Conservation (phyloP, 2,113 vertebrate genomes). For the Eretmochelys imbricata region DNA sequence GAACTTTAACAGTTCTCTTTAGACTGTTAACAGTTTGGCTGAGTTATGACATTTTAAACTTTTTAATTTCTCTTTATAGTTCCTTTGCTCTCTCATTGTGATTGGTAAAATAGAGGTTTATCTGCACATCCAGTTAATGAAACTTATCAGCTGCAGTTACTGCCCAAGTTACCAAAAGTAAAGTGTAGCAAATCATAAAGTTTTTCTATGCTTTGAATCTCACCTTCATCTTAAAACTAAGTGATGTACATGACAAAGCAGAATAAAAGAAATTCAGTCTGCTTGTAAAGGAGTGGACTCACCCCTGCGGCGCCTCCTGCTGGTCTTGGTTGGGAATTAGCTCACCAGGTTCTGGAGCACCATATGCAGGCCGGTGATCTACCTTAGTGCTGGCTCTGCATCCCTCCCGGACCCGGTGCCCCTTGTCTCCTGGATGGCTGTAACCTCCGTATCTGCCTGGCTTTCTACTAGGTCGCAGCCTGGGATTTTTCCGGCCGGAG, state of each 20-base stretch:
- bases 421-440: no score
- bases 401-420: no score
- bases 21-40: not conserved
- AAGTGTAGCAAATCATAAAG: not conserved
- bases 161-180: not conserved
- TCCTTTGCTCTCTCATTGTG: not conserved
- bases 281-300: no score
- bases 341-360: no score
- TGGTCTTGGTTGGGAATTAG: no score
- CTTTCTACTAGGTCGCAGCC: no score
- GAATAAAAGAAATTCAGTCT: not conserved
- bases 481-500: no score
- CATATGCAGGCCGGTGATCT: no score
- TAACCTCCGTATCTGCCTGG: no score
- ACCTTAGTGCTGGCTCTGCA: no score
- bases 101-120: not conserved
- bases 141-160: not conserved
- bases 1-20: slow-evolving; percentile 23
- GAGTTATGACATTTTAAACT: slow-evolving; percentile 25
- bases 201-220: not conserved
- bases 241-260: not conserved
- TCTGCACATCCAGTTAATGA: no score
- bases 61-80: not conserved
- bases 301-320: no score
- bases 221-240: not conserved